Conservation (phyloP, 1,140 invertebrate species). For the Leptestheria dahalacensis region DNA sequence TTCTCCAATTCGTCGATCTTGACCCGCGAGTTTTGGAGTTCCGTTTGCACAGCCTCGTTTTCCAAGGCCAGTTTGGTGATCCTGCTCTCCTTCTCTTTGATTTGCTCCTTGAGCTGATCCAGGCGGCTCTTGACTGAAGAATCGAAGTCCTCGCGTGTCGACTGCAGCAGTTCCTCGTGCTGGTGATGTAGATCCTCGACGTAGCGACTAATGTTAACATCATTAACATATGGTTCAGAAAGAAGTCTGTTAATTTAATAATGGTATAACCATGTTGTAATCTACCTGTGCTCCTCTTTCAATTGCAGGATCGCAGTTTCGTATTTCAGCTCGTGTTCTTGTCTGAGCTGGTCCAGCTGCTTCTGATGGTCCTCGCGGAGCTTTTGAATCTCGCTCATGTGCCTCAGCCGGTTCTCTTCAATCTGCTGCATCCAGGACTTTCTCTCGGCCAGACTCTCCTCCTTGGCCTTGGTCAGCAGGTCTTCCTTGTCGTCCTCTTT, state of each 20-base stretch:
- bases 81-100: neutral
- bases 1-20: neutral
- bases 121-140: neutral
- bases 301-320: neutral
- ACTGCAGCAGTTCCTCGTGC: slow-evolving; percentile 6
- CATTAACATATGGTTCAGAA: neutral
- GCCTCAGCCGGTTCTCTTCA: slow-evolving; percentile 13
- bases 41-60: neutral
- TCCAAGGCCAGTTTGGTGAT: neutral
- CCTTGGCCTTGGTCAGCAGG: slow-evolving; percentile 5
- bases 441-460: slow-evolving; percentile 10
- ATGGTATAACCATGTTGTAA: slow-evolving; percentile 12
- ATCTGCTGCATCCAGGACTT: slow-evolving; percentile 14
- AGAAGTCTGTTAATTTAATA: neutral
- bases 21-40: neutral
- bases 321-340: slow-evolving; percentile 2
- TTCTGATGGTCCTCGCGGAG: neutral
- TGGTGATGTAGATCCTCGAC: slow-evolving; percentile 3
- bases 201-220: slow-evolving; percentile 8
- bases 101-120: neutral
- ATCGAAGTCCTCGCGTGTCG: slow-evolving; percentile 1
- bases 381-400: slow-evolving; percentile 13
- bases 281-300: slow-evolving; percentile 14
- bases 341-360: slow-evolving; percentile 4
- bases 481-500: slow-evolving; percentile 16